Conservation (phyloP, 2,888 invertebrate species). For the Gryllus longicercus region DNA sequence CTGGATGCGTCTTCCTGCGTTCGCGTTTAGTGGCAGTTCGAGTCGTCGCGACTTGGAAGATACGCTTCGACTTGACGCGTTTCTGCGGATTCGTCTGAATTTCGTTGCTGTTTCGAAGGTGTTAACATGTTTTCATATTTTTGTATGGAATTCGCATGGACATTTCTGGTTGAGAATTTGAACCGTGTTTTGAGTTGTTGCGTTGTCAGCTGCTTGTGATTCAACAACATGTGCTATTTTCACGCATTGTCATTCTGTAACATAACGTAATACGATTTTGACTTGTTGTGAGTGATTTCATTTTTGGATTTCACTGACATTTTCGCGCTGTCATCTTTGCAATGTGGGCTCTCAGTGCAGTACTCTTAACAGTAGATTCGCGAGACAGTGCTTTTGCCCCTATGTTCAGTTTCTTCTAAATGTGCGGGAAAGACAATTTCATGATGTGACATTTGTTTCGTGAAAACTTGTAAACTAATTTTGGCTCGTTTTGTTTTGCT, state of each 20-base stretch:
- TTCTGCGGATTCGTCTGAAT: neutral
- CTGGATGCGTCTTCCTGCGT: neutral
- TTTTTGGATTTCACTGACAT: neutral
- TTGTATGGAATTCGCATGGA: neutral
- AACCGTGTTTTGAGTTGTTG: constrained; percentile 3
- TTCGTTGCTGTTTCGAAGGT: neutral
- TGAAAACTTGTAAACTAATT: neutral
- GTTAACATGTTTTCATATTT: constrained; percentile 17
- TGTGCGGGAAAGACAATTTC: neutral
- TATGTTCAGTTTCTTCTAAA: neutral
- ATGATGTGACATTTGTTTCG: neutral
- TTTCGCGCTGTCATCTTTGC: constrained; percentile 6
- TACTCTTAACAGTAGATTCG: neutral
- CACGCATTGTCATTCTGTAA: neutral
- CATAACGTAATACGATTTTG: neutral
- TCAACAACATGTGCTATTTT: neutral
- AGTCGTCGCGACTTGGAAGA: neutral
- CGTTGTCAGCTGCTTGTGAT: neutral
- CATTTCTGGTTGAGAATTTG: neutral
- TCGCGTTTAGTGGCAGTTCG: neutral
- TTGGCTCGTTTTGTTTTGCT: neutral
- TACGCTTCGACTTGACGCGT: neutral
- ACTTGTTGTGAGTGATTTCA: neutral
- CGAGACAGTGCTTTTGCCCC: neutral
- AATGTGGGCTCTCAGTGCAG: neutral